phyloP scores from a whole-genome alignment of 1,140 invertebrate genomes.

The Teleogryllus occipitalis region DNA sequence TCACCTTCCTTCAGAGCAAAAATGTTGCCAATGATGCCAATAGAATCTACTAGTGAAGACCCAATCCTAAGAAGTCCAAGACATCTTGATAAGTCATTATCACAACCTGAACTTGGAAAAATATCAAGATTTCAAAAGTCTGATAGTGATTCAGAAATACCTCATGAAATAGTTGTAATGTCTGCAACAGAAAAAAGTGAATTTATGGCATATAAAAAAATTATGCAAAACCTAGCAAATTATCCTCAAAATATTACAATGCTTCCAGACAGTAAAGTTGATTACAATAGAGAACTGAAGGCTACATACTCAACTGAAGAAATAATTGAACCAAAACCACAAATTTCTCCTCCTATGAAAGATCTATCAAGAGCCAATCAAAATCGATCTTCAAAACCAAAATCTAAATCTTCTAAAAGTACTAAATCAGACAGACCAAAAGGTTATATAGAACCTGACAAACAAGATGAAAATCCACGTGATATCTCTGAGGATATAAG shows the following conservation, averaged over 20 bases:
- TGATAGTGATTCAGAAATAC: not conserved
- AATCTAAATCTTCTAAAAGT: not conserved
- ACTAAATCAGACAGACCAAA: not conserved
- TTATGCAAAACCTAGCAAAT: not conserved
- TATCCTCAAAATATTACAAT: not conserved
- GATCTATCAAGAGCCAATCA: not conserved
- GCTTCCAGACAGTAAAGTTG: not conserved
- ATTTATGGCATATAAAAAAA: not conserved
- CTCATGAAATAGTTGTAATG: not conserved
- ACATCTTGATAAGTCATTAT: not conserved
- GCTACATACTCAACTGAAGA: not conserved
- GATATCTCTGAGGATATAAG: not conserved
- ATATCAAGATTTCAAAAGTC: not conserved
- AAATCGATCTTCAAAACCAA: not conserved
- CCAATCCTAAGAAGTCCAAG: not conserved
- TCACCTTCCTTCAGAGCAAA: not conserved
- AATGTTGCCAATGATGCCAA: constrained; percentile 8
- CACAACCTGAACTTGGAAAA: not conserved
- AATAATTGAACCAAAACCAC: not conserved
- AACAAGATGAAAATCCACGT: not conserved
- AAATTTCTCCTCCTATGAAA: not conserved
- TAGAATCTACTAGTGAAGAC: not conserved
- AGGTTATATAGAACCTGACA: not conserved
- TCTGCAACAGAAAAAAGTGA: not conserved
- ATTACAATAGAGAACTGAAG: not conserved